A percentile compares a stretch with the other conserved stretches of the same genome.
Conservation (phyloP, 2,888 invertebrate genomes). For the Sinohyriopsis cumingii region DNA sequence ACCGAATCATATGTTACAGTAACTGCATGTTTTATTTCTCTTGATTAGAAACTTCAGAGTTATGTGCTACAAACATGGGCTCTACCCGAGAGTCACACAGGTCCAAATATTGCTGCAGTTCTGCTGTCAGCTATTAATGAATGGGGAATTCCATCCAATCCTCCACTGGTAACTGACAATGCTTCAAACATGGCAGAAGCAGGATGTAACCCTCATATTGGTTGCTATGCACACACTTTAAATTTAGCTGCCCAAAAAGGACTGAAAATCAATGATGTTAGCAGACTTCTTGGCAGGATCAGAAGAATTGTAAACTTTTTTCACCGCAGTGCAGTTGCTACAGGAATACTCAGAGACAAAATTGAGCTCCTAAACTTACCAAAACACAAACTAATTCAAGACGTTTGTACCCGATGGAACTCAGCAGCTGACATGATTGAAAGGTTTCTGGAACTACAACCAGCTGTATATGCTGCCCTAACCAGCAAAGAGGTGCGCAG, state of each 20-base stretch:
- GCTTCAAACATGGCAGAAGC: slow-evolving; percentile 22
- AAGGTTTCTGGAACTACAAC: no score
- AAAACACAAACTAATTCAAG: no score
- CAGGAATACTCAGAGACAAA: no score
- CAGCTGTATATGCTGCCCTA: no score
- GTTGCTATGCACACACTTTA: slow-evolving; percentile 26
- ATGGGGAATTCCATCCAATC: slow-evolving; percentile 7
- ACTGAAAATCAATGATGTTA: not conserved
- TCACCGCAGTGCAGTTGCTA: no score
- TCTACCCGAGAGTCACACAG: slow-evolving; percentile 22
- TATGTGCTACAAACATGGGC: slow-evolving; percentile 20
- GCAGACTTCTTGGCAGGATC: not conserved
- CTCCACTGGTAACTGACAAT: slow-evolving; percentile 24
- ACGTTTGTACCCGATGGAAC: no score
- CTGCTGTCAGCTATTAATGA: slow-evolving; percentile 10
- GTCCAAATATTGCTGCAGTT: slow-evolving; percentile 16
- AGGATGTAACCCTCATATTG: slow-evolving; percentile 11
- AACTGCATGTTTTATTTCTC: no score
- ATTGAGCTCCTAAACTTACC: no score
- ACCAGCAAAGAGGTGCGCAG: no score
- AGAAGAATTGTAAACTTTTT: not conserved
- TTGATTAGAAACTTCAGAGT: no score
- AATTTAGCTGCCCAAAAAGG: slow-evolving; percentile 20
- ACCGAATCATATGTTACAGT: no score
- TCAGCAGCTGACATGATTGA: no score